Evolutionary conservation across 35 echinoderm and acorn worm species (phyloP).

Genomic region (Strongylocentrotus purpuratus): DNA sequence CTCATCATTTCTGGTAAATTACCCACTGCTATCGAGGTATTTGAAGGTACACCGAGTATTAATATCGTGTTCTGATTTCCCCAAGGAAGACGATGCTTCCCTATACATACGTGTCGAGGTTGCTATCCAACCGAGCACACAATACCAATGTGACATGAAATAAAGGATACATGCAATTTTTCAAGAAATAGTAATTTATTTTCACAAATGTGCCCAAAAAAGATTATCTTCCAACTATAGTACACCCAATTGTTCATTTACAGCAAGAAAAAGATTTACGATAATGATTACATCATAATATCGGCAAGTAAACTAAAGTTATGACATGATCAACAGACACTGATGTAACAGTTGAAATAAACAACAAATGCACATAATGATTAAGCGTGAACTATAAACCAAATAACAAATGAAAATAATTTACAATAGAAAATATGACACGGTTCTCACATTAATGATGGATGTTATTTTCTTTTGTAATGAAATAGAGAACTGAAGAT

Average conservation of each 20-base stretch:
- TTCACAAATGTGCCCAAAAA: background rate
- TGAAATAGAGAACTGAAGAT: too few relatives aligned
- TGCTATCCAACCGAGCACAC: background rate
- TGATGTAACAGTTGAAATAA: background rate
- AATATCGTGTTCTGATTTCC: background rate
- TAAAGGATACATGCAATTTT: background rate
- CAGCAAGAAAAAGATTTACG: background rate
- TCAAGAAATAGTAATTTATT: slow-evolving; percentile 47
- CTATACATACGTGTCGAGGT: background rate
- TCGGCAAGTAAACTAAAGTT: background rate
- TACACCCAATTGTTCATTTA: slow-evolving; percentile 29
- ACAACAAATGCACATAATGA: background rate
- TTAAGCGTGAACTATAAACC: background rate
- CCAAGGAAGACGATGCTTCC: background rate
- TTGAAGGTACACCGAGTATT: background rate
- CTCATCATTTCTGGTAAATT: background rate
- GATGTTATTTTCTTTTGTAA: too few relatives aligned
- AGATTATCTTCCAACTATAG: slow-evolving; percentile 24
- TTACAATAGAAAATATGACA: too few relatives aligned
- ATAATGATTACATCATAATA: background rate
- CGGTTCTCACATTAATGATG: too few relatives aligned
- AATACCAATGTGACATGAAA: background rate
- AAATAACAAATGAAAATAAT: background rate
- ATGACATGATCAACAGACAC: too few relatives aligned
- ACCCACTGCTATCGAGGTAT: background rate